Evolutionary conservation across 1,140 invertebrate species (phyloP), one percentile per base, ranked within the genome.

Genomic region (Sarcophaga peregrina): DNA sequence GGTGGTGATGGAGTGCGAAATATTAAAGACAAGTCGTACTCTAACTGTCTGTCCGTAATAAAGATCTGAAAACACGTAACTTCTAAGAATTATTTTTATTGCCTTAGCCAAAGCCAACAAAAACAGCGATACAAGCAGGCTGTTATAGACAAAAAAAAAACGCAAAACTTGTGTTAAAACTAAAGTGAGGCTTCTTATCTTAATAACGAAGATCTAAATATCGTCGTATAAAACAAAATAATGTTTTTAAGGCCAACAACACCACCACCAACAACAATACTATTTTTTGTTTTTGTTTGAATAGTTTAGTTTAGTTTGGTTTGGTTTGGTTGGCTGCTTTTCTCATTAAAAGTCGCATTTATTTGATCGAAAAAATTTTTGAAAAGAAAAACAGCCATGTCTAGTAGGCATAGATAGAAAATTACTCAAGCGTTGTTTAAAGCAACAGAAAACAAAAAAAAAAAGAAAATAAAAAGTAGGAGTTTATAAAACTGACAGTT

Each of bases 11-110:
- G 25, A 37, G 25, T 37, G 25, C 25, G 25, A 37, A 37, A 37
- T 37, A 37, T 37, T 37, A 37, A 37, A 37, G 25, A 37, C 25
- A 37, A 37, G 25, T 37, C 25, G 25, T 37, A 37, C 25, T 2
- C 25, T 37, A 4, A 2, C 25, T 37, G 25, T 37, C 25, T 37
- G 25, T 37, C 25, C 25, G 75, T 78, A 78, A 78, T 78, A 78
- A 78, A 78, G n/a, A 78, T 78, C 75, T 50, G 47, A 78, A 78
- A 81, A 62, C 80, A 81, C 80, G 80, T 81, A 81, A 81, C 80
- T 81, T 81, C 80, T 81, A 81, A 81, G 80, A 81, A 81, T 81
- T 62, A 81, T 62, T 81, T 81, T 81, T 62, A 81, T 81, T 58
- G 80, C 80, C 80, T 13, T 68, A 17, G 9, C 25, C 52, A 81